Percentiles rank a stretch among this genome's conserved stretches.
Conservation (phyloP, 2,797 vertebrate species). For the Bradypodion pumilum region DNA sequence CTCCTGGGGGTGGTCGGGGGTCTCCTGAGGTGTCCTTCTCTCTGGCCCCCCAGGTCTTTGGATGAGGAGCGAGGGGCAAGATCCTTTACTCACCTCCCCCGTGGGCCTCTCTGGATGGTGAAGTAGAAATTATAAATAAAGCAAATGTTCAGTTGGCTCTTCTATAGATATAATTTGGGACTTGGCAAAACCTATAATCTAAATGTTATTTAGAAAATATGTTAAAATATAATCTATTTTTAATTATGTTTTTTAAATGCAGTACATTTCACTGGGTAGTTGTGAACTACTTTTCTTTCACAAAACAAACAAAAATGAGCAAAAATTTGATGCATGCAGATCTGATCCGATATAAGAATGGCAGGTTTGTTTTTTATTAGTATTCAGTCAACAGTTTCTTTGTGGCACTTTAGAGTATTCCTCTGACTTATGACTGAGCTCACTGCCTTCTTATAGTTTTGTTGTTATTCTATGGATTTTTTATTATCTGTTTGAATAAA, state of each 20-base stretch:
- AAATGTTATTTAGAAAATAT: not conserved
- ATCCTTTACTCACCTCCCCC: no score
- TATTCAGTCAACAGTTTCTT: not conserved
- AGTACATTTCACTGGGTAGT: not conserved
- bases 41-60: no score
- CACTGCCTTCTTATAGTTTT: not conserved
- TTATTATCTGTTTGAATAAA: not conserved
- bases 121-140: conserved; percentile 2
- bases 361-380: not conserved
- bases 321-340: not conserved
- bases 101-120: no score
- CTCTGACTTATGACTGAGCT: not conserved
- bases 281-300: not conserved
- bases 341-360: not conserved
- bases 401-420: not conserved
- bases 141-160: not conserved
- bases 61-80: no score
- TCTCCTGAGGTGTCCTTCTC: no score
- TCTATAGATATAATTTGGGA: not conserved
- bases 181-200: not conserved
- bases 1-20: no score
- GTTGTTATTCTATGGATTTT: not conserved
- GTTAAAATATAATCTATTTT: not conserved
- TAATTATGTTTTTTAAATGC: not conserved
- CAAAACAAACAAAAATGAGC: not conserved